phyloP scores from a whole-genome alignment of 2,888 invertebrate species.

The Sphaeridia pumilis region DNA sequence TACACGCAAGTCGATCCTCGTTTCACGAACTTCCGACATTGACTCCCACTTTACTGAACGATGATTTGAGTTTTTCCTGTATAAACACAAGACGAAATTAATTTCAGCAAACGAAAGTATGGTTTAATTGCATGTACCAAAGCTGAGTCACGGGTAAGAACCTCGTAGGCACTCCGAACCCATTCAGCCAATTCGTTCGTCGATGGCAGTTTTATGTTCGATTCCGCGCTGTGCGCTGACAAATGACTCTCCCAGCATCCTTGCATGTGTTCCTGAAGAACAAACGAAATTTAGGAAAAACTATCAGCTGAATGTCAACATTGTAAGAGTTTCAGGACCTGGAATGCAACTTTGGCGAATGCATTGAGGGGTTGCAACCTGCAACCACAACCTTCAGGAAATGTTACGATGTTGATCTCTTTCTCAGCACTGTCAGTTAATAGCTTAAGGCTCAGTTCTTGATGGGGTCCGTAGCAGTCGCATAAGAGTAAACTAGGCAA shows the following conservation, averaged over 20 bases:
- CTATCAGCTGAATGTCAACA: no score
- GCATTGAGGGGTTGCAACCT: conserved; percentile 36
- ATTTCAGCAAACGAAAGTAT: no score
- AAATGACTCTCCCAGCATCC: conserved; percentile 27
- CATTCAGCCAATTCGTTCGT: conserved; percentile 33
- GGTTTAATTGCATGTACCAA: no score
- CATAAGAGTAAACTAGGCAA: conserved; percentile 26
- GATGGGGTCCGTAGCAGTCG: conserved; percentile 35
- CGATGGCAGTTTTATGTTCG: conserved; percentile 30
- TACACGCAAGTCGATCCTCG: no score
- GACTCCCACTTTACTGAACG: no score
- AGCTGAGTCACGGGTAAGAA: no score
- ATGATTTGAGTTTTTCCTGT: no score
- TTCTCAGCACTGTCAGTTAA: conserved; percentile 7
- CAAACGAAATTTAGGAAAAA: no score
- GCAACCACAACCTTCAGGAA: conserved; percentile 33
- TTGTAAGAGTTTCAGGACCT: no score
- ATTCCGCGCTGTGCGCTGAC: conserved; percentile 16
- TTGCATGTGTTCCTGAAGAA: conserved; percentile 29
- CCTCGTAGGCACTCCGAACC: conserved; percentile 26
- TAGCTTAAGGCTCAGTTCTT: conserved; percentile 1
- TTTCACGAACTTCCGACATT: no score
- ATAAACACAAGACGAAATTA: no score
- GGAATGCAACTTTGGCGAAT: conserved; percentile 21
- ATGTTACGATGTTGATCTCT: conserved; percentile 11